Base-by-base conservation (phyloP, 2,888 invertebrate genomes). In the Aspidiotus destructor region DNA sequence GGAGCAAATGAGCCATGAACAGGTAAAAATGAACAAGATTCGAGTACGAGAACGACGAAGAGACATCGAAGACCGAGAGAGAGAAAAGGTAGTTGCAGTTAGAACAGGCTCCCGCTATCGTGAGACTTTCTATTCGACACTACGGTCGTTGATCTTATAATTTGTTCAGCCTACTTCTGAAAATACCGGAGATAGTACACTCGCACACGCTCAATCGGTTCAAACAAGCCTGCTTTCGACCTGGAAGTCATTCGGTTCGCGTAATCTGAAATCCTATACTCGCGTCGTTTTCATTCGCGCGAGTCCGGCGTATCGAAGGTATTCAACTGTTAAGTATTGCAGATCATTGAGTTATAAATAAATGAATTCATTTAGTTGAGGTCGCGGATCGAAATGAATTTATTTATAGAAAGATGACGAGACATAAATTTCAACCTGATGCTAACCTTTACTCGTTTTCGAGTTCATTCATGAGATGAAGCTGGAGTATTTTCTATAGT, bases 121-220 rank as follows among this genome's bases (percentile, higher is more conserved):
- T 61, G 61, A 61, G 61, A 61, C 61, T 61, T 61, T 61, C 61
- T 61, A 61, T 61, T 61, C 61, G n/a, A 61, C 60, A 15, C 17
- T 61, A 42, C 61, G 61, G 61, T 61, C 61, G 61, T 61, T 61
- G 61, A 61, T 61, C 61, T 61, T 61, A 61, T 61, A 42, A 61
- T 61, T 61, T 61, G 61, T 61, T 61, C 61, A 61, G 61, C 61
- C 61, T 61, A 61, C 61, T 61, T 61, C 61, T 61, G 61, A 61
- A 61, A 44, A 44, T 44, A 61, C 61, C 61, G 61, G 61, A 61
- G 61, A 61, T 40, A 61, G 42, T 42, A 61, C 61, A 61, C 61
- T 61, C 61, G 61, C 61, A 61, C 61, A 61, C 42, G 44, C 61
- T 61, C 61, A 44, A 61, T 61, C 41, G 61, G 42, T 61, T 61